Conservation (phyloP, 2,113 vertebrate species). For the Emydura subglobosa region DNA sequence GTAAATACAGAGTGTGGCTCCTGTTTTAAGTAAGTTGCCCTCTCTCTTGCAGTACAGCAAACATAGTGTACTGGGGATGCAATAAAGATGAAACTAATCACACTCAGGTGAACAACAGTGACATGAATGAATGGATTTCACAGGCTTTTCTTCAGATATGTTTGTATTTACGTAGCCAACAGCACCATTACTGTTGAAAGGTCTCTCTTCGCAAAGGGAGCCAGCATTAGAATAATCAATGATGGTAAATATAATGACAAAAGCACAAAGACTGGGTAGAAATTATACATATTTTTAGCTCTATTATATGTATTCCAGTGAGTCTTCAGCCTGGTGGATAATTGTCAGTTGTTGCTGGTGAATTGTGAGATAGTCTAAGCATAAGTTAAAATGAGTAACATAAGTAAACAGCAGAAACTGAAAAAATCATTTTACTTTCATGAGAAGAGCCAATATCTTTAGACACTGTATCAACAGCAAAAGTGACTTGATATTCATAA, state of each 20-base stretch:
- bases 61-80: neutral
- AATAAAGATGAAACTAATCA: neutral
- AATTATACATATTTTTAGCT: neutral
- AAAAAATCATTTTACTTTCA: neutral
- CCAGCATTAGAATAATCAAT: neutral
- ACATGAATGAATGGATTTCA: neutral
- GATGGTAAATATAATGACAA: neutral
- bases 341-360: neutral
- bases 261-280: neutral
- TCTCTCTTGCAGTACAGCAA: neutral
- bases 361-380: neutral
- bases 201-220: neutral
- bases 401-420: neutral
- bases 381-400: neutral
- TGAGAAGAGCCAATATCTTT: neutral
- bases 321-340: neutral
- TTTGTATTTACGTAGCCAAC: neutral
- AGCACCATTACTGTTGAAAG: neutral
- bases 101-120: neutral
- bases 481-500: neutral
- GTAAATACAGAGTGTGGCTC: neutral
- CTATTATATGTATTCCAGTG: neutral
- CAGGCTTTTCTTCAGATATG: neutral
- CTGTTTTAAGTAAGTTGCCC: neutral
- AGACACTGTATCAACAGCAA: neutral